Base-by-base conservation (phyloP, 2,888 invertebrate species). In the Tuberolachnus salignus region DNA sequence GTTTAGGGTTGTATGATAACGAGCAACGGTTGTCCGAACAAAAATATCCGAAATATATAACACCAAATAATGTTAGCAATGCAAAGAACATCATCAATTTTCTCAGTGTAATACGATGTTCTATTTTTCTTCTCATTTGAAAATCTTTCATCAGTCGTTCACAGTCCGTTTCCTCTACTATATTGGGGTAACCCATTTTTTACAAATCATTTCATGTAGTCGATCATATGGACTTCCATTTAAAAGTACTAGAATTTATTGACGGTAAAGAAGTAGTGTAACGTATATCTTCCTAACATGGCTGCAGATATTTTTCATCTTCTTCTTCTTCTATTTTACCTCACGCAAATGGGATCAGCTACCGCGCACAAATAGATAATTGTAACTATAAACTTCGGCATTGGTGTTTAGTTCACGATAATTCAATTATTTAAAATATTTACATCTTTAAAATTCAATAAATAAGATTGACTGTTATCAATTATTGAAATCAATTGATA, bases 31-130 rank as follows among this genome's bases (percentile, higher is more conserved):
- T 92, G 86, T 94, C 94, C 82, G 94, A 93, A 85, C 94, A 94
- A 85, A 94, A 94, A 86, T 94, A 94, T 84, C 94, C 94, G 86
- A 94, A 92, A 84, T 93, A 94, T 83, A 95, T 90, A 86, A 94
- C 94, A 83, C 94, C 94, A 85, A 92, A 92, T 82, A 94, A 89
- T 83, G 93, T 92, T 84, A 94, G 34, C 13, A 81, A 51, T 13
- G 75, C 59, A 23, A 69, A 80, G 26, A 80, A 63, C 16, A 75
- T 26, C 8, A 80, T 46, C 26, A 81, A 78, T 23, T 82, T 82
- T 46, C 69, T 73, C 1, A 69, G 16, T 11, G 63, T 81, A 16
- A 81, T 57, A 44, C 78, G 81, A 23, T 44, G 66, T 19, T 82
- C 82, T 67, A 80, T 71, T 71, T 67, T 66, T 46, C 67, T 78